A percentile compares a stretch with the other conserved stretches of the same genome.
These are phyloP conservation scores for Cephonodes hylas DNA, from an alignment of 2,888 invertebrate genomes.

Conservation along the genomic window DNA sequence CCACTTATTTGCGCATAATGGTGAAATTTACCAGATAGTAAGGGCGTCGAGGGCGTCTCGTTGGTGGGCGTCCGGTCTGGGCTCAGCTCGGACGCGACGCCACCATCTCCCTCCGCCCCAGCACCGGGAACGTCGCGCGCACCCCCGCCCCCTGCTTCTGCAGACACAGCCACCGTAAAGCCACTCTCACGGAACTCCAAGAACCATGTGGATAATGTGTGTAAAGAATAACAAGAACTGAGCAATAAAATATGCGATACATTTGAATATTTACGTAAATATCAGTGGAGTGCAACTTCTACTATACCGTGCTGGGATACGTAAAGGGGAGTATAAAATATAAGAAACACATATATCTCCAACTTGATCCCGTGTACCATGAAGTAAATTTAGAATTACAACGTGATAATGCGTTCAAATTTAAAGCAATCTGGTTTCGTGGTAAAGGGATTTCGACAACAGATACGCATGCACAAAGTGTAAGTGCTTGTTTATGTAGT, in stretches of 20 bases:
- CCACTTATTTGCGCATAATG: no score
- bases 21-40: slow-evolving; percentile 65
- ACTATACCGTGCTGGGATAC: slow-evolving; percentile 34
- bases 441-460: background rate
- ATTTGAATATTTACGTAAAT: slow-evolving; percentile 16
- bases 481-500: slow-evolving; percentile 22
- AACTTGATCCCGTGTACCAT: background rate
- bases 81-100: slow-evolving; percentile 72
- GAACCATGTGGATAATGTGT: background rate
- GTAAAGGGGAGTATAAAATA: slow-evolving; percentile 25
- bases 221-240: background rate
- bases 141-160: slow-evolving; percentile 76
- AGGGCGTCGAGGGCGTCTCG: slow-evolving; percentile 75
- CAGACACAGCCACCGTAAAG: slow-evolving; percentile 25
- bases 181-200: background rate
- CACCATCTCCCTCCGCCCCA: slow-evolving; percentile 66
- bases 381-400: background rate
- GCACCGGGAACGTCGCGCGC: slow-evolving; percentile 64
- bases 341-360: slow-evolving; percentile 11
- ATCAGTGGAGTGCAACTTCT: slow-evolving; percentile 34
- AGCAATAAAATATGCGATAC: slow-evolving; percentile 13
- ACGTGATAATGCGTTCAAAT: background rate
- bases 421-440: background rate
- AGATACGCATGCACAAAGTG: slow-evolving; percentile 17
- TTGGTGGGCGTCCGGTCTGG: slow-evolving; percentile 79